A percentile compares a stretch with the other conserved stretches of the same genome.
phyloP scores from a whole-genome alignment of 1,140 invertebrate genomes.

The Phymorhynchus buccinoides region DNA sequence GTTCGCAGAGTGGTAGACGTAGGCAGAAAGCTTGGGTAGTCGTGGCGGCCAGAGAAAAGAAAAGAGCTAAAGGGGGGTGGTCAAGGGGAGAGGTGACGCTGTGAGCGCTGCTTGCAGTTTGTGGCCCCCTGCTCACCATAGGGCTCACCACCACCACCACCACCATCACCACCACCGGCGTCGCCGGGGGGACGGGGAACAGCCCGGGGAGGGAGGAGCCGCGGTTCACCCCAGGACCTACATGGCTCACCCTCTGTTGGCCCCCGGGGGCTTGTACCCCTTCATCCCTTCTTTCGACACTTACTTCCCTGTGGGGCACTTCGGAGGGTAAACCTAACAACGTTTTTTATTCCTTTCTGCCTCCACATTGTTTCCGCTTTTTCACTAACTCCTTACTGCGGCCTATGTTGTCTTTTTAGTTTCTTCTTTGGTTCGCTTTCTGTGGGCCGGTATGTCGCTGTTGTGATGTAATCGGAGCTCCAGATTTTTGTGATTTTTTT shows the following conservation, averaged over 20 bases:
- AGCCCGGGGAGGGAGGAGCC: too few species aligned
- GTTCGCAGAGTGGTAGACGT: not conserved
- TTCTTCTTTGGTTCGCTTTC: not conserved
- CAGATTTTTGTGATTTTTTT: too few species aligned
- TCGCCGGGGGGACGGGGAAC: constrained; percentile 11
- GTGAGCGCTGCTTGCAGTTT: constrained; percentile 32
- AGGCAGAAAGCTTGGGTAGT: not conserved
- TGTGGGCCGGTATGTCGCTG: not conserved
- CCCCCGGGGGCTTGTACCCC: not conserved
- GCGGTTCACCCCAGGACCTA: not conserved
- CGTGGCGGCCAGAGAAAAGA: not conserved
- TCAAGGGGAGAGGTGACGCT: not conserved
- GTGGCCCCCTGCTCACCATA: constrained; percentile 20
- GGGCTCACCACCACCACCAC: constrained; percentile 10
- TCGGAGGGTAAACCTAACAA: constrained; percentile 19
- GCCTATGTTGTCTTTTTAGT: not conserved
- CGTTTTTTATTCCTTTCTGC: not conserved
- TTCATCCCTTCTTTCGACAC: constrained; percentile 32
- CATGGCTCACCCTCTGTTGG: not conserved
- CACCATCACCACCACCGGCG: constrained; percentile 27
- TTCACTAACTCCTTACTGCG: not conserved
- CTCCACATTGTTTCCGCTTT: not conserved
- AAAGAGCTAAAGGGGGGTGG: not conserved
- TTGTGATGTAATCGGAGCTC: too few species aligned
- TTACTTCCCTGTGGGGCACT: constrained; percentile 32